Base-by-base conservation (phyloP, 2,113 vertebrate species). In the Neodontobutis hainanensis region DNA sequence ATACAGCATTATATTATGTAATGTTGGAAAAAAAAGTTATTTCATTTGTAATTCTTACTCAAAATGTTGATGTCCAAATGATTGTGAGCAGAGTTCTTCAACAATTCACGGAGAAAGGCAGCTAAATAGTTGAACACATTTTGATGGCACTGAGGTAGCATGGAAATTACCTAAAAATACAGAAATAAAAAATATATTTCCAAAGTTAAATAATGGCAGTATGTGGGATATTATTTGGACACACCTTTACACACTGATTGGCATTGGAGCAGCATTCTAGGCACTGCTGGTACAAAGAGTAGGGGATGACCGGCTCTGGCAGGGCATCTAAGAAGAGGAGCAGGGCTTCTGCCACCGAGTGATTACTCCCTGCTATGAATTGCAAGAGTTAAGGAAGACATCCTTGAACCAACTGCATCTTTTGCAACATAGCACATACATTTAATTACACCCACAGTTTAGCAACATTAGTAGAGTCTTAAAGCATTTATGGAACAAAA, bases 281-380 rank as follows among this genome's bases (percentile, higher is more conserved):
- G 51, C 95, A 95, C 82, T 81, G 90, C 62, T 89, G 88, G 87
- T 99, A 99, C 71, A 91, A 74, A 0, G 77, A 81, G 75, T 70
- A 95, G 77, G 95, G 95, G 77, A 99, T 77, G 50, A 99, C 94
- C 0, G 97, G 96, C 78, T 99, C 96, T 0, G 97, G 97, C 32
- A 99, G 94, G 59, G 95, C 96, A 64, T 99, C 97, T 45, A 99
- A 85, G 85, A 99, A 98, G 35, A 98, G 93, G 65, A 99, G 92
- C 84, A 99, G 79, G 0, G 96, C 96, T 83, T 99, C 97, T 0
- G 96, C 95, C 59, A 98, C 93, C 0, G 97, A 99, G 85, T 98
- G 96, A 82, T 96, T 97, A 89, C 93, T 96, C 68, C 95, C 95
- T 46, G 94, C 96, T 99, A 86, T 38, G 73, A 15, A 49, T 74